Conservation (phyloP, 2,113 vertebrate genomes). For the Tetraodon nigroviridis region DNA sequence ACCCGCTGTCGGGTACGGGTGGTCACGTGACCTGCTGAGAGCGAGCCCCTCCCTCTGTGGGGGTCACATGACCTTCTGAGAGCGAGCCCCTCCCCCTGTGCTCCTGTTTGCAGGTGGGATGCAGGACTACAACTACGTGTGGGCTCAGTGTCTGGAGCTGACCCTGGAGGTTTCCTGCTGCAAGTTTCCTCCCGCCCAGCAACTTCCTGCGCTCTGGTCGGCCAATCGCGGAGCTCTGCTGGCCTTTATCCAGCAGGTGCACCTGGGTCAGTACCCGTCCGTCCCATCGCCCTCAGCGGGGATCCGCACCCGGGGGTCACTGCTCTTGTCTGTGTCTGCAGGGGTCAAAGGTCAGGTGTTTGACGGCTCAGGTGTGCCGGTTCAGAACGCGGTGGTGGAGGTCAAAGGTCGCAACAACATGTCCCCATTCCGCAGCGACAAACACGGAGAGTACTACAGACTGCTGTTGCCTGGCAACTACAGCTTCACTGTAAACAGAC, state of each 20-base stretch:
- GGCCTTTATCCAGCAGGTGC: constrained; percentile 86
- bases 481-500: constrained; percentile 78
- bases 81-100: not conserved
- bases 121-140: constrained; percentile 98
- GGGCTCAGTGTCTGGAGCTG: constrained; percentile 91
- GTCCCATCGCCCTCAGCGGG: not conserved
- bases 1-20: constrained; percentile 79
- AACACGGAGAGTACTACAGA: constrained; percentile 87
- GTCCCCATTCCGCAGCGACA: constrained; percentile 83
- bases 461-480: constrained; percentile 88
- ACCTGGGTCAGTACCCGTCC: constrained; percentile 78
- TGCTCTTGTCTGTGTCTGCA: constrained; percentile 39
- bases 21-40: too few relatives aligned
- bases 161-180: constrained; percentile 94
- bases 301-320: too few relatives aligned
- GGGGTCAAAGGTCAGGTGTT: constrained; percentile 91
- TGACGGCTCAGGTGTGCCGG: constrained; percentile 68
- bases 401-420: constrained; percentile 78
- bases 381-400: constrained; percentile 82
- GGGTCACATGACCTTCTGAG: too few relatives aligned
- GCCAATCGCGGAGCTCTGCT: constrained; percentile 83
- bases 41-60: not conserved
- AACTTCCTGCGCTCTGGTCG: constrained; percentile 81
- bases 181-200: constrained; percentile 80
- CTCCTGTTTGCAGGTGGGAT: constrained; percentile 82